Evolutionary conservation across 1,140 invertebrate species (phyloP).

Genomic region (Hycleus cichorii): DNA sequence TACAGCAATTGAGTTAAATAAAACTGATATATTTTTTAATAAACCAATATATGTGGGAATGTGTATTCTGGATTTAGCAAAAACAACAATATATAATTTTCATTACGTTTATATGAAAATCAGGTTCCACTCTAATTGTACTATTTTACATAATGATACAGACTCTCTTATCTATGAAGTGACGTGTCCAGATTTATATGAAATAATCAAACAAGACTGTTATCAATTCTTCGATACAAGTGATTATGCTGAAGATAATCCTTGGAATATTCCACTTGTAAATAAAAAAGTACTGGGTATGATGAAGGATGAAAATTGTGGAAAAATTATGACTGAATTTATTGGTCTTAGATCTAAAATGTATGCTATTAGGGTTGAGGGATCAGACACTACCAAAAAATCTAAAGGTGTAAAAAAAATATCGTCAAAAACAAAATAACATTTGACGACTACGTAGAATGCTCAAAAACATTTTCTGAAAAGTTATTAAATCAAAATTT

Average conservation of each 20-base stretch:
- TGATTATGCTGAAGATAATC: conserved; percentile 32
- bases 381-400: conserved; percentile 22
- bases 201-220: conserved; percentile 19
- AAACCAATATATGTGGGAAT: conserved; percentile 43
- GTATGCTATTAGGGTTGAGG: conserved; percentile 33
- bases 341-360: conserved; percentile 42
- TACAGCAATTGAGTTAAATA: conserved; percentile 36
- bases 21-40: conserved; percentile 34
- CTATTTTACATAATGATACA: conserved; percentile 33
- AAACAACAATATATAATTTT: conserved; percentile 28
- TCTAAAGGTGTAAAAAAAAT: conserved; percentile 24
- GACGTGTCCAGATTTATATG: conserved; percentile 20
- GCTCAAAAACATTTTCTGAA: too few species aligned
- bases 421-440: too few species aligned
- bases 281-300: conserved; percentile 46
- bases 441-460: not conserved
- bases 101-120: conserved; percentile 27
- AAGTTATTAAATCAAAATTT: too few species aligned
- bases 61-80: conserved; percentile 38
- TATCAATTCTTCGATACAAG: conserved; percentile 28
- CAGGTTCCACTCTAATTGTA: conserved; percentile 15
- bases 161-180: conserved; percentile 30
- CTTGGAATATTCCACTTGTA: conserved; percentile 26
- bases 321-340: conserved; percentile 38
- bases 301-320: conserved; percentile 46